Evolutionary conservation across 2,888 invertebrate species (phyloP).

Genomic region (Prosopocoilus inquinatus): DNA sequence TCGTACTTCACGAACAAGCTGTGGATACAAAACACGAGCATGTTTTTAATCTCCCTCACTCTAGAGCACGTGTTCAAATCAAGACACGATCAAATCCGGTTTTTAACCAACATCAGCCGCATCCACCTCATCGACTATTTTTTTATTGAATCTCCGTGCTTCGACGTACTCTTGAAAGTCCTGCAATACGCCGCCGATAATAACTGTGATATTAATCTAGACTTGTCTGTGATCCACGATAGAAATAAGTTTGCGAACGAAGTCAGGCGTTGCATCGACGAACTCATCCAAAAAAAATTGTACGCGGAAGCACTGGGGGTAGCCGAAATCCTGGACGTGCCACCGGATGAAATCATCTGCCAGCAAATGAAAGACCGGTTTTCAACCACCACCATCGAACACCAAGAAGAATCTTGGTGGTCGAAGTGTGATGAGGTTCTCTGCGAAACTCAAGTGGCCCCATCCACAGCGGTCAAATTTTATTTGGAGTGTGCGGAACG

Average conservation of each 20-base stretch:
- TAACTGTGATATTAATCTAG: conserved; percentile 55
- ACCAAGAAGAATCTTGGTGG: conserved; percentile 55
- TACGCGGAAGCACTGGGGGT: conserved; percentile 61
- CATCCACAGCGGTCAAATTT: conserved; percentile 64
- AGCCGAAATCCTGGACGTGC: conserved; percentile 54
- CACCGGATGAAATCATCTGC: conserved; percentile 55
- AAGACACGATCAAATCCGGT: conserved; percentile 61
- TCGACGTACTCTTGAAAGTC: conserved; percentile 34
- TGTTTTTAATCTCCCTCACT: conserved; percentile 61
- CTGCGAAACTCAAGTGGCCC: conserved; percentile 58
- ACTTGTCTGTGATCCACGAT: conserved; percentile 48
- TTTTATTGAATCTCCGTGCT: conserved; percentile 48
- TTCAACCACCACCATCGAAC: conserved; percentile 51
- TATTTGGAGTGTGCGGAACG: conserved; percentile 58
- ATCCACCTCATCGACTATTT: conserved; percentile 60
- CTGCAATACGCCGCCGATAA: conserved; percentile 28
- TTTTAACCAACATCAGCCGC: conserved; percentile 59
- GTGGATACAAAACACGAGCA: conserved; percentile 58
- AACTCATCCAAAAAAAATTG: conserved; percentile 53
- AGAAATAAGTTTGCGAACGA: conserved; percentile 48
- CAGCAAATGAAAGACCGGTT: conserved; percentile 58
- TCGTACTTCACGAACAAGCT: conserved; percentile 54
- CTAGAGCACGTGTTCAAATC: conserved; percentile 63
- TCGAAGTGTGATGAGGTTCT: conserved; percentile 63
- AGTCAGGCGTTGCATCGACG: conserved; percentile 56